phyloP scores from a whole-genome alignment of 2,797 vertebrate genomes.

The Crypturellus tataupa region DNA sequence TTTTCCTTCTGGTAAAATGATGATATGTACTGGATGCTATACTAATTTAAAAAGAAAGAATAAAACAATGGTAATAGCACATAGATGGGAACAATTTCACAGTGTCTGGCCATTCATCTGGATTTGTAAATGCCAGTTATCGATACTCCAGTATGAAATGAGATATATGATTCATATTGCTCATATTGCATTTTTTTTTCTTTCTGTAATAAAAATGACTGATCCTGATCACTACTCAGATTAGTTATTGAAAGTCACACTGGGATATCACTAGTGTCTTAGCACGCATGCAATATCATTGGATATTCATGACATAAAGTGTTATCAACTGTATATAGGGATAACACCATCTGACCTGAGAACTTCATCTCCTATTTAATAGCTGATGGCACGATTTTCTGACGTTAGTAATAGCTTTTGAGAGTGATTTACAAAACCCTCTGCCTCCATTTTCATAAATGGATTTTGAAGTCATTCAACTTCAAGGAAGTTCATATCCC shows the following conservation, averaged over 20 bases:
- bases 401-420: not conserved
- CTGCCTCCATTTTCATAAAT: not conserved
- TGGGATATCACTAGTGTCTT: not conserved
- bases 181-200: not conserved
- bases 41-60: constrained; percentile 1
- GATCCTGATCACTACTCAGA: not conserved
- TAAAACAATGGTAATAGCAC: not conserved
- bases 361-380: not conserved
- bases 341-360: not conserved
- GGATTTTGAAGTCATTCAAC: not conserved
- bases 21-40: not conserved
- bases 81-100: not conserved
- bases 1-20: not conserved
- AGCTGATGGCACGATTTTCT: not conserved
- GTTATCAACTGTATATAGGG: not conserved
- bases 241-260: not conserved
- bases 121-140: constrained; percentile 7
- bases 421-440: not conserved
- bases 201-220: not conserved
- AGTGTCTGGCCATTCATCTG: not conserved
- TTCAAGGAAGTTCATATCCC: not conserved
- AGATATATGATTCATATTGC: not conserved
- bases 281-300: not conserved
- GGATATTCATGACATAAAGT: not conserved
- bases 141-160: not conserved